Percentiles rank a stretch among this genome's conserved stretches.
Evolutionary conservation across 2,797 vertebrate species (phyloP).

Genomic region (Sebastolobus altivelis): DNA sequence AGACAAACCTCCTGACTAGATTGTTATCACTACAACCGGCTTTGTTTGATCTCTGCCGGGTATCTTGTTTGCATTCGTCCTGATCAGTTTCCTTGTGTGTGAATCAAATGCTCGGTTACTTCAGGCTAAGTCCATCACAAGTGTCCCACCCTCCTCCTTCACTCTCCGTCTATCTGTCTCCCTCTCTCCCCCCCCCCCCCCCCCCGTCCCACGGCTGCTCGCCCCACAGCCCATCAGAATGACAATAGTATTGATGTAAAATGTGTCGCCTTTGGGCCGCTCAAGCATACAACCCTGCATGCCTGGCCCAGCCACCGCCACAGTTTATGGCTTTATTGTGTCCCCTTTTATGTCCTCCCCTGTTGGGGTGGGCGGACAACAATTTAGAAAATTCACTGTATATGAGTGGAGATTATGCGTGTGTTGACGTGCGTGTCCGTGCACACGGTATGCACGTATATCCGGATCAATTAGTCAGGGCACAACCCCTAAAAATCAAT

Average conservation of each 20-base stretch:
- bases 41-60: slow-evolving; percentile 62
- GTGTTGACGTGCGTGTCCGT: slow-evolving; percentile 36
- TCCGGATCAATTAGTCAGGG: slow-evolving; percentile 79
- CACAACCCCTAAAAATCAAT: slow-evolving; percentile 61
- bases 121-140: slow-evolving; percentile 74
- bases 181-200: slow-evolving; percentile 28
- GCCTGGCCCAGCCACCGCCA: slow-evolving; percentile 78
- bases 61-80: slow-evolving; percentile 67
- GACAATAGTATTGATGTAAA: slow-evolving; percentile 87
- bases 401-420: slow-evolving; percentile 48
- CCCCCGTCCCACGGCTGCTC: slow-evolving; percentile 69
- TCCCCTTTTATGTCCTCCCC: slow-evolving; percentile 78
- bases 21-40: slow-evolving; percentile 31
- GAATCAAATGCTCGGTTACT: slow-evolving; percentile 66
- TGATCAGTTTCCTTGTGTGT: slow-evolving; percentile 73
- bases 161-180: slow-evolving; percentile 35
- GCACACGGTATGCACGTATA: slow-evolving; percentile 47
- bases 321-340: slow-evolving; percentile 88
- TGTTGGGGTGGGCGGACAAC: slow-evolving; percentile 77
- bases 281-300: slow-evolving; percentile 77
- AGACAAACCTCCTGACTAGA: slow-evolving; percentile 39
- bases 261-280: slow-evolving; percentile 86
- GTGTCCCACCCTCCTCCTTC: slow-evolving; percentile 67
- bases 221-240: slow-evolving; percentile 83
- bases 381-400: slow-evolving; percentile 83